Percentiles rank a stretch among this genome's conserved stretches.
These are phyloP conservation scores for Melanotaenia maccullochi DNA, from an alignment of 2,797 vertebrate species.

Conservation along the genomic window DNA sequence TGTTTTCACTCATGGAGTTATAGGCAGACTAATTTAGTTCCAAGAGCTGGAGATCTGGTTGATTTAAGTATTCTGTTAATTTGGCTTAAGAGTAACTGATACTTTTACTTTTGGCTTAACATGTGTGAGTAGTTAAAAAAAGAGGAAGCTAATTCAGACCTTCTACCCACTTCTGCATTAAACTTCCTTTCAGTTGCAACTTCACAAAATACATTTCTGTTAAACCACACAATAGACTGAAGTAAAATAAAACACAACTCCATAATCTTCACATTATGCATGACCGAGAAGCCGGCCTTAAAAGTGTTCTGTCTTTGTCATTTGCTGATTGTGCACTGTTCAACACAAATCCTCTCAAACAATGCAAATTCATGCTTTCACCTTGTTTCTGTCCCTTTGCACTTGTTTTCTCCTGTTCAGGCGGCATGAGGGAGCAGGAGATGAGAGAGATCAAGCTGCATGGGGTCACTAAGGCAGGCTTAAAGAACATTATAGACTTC, in stretches of 20 bases:
- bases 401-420: constrained; percentile 51
- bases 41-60: neutral
- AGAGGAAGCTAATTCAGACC: constrained; percentile 2
- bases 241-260: neutral
- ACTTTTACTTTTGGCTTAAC: constrained; percentile 5
- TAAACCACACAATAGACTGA: neutral
- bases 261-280: neutral
- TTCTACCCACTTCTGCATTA: constrained; percentile 13
- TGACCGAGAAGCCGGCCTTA: neutral
- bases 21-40: neutral
- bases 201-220: neutral
- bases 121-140: neutral
- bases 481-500: constrained; percentile 87
- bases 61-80: neutral
- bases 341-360: constrained; percentile 17
- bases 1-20: neutral
- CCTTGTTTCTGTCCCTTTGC: constrained; percentile 35
- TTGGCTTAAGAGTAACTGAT: neutral
- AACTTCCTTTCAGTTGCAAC: constrained; percentile 4
- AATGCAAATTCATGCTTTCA: constrained; percentile 27
- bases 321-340: constrained; percentile 20
- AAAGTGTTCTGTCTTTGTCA: neutral
- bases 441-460: constrained; percentile 86
- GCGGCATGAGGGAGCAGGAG: constrained; percentile 87
- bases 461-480: constrained; percentile 80